Evolutionary conservation across 1,140 invertebrate species (phyloP).

Genomic region (Eueides isabella): DNA sequence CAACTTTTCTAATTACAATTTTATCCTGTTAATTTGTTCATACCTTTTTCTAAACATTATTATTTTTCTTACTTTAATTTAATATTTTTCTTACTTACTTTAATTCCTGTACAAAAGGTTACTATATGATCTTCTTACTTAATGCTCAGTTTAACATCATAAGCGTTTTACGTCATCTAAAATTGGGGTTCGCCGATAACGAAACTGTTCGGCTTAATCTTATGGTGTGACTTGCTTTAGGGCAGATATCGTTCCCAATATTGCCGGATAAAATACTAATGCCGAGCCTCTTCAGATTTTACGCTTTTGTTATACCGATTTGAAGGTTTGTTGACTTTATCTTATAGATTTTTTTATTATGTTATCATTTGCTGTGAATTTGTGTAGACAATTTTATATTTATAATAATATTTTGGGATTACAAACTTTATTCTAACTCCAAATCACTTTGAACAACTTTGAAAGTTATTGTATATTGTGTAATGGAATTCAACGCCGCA

Average conservation of each 20-base stretch:
- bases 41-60: too few species aligned
- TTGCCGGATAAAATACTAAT: background rate
- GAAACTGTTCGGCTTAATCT: background rate
- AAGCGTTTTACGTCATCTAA: background rate
- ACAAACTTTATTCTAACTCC: too few species aligned
- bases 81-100: background rate
- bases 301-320: background rate
- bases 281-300: background rate
- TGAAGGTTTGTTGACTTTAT: background rate
- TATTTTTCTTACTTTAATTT: too few species aligned
- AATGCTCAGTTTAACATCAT: background rate
- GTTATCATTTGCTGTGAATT: background rate
- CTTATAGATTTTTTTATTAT: background rate
- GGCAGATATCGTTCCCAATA: background rate
- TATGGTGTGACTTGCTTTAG: background rate
- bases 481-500: too few species aligned
- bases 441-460: too few species aligned
- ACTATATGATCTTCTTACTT: background rate
- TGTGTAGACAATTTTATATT: too few species aligned
- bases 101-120: background rate
- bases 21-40: too few species aligned
- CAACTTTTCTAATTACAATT: too few species aligned
- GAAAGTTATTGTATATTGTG: too few species aligned
- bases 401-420: too few species aligned
- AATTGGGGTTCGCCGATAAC: background rate